Base-by-base conservation (phyloP, 2,888 invertebrate species). In the Spilosoma lubricipeda region DNA sequence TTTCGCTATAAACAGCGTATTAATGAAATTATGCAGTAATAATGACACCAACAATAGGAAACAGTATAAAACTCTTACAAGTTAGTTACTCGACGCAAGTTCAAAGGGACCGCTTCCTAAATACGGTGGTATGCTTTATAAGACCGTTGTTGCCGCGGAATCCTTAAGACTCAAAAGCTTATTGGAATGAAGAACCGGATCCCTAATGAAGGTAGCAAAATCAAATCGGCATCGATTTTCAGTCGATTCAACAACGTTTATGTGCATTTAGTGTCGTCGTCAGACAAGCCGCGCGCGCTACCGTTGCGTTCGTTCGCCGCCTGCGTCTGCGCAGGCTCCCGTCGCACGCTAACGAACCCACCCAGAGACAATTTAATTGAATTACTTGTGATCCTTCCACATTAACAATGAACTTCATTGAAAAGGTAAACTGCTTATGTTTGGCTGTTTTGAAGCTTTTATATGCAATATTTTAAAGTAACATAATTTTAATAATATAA, bases 131-230 rank as follows among this genome's bases (percentile, higher is more conserved):
- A 93, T 91, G 88, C 90, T 90, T 92, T 89, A 93, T 92, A 93
- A 94, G 92, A 92, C 90, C 93, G 91, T 92, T 93, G 93, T 93
- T 92, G 88, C 91, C 87, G 91, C 88, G 90, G 91, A 93, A 93
- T 94, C 94, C 93, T 95, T 95, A 95, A 91, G 91, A 90, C 86
- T 88, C 89, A 88, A 89, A 88, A 89, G 91, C 92, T 93, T 93
- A 94, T 94, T 95, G 94, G 93, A 95, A 94, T 93, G 93, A 93
- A 93, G 90, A 93, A 94, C 94, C 93, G 94, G 94, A 90, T 91
- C 93, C 90, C 90, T 95, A 95, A 95, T 95, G 95, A 95, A 95
- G 93, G 93, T 90, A 84, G 94, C 95, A 91, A 93, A 94, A 94
- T 95, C 93, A 94, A 95, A 95, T 93, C 92, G 91, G 89, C 94